A percentile compares a stretch with the other conserved stretches of the same genome.
phyloP scores from a whole-genome alignment of 2,113 vertebrate species.

The Nycticebus coucang region DNA sequence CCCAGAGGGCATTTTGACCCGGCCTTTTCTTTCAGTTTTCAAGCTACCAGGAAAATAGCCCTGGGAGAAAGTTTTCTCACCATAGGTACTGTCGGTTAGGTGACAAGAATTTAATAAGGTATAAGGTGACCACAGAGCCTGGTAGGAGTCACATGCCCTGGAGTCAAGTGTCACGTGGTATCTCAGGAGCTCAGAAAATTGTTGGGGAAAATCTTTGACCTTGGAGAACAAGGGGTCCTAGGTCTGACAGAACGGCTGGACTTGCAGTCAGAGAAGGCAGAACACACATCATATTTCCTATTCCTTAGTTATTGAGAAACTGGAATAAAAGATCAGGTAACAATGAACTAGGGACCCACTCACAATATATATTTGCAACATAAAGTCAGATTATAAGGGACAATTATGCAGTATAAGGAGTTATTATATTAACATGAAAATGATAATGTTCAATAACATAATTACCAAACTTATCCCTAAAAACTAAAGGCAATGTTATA shows the following conservation, averaged over 20 bases:
- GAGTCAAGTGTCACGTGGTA: conserved; percentile 3
- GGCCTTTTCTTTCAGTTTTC: conserved; percentile 55
- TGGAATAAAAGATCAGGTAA: background rate
- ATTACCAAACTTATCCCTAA: background rate
- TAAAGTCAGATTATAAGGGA: conserved; percentile 17
- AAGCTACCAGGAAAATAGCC: conserved; percentile 34
- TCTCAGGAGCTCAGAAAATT: conserved; percentile 40
- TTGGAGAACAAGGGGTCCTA: background rate
- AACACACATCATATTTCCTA: background rate
- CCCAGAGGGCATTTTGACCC: conserved; percentile 42
- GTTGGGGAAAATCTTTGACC: conserved; percentile 1
- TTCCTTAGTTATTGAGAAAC: background rate
- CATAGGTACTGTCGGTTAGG: background rate
- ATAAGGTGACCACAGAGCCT: background rate
- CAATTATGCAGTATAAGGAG: background rate
- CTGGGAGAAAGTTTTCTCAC: conserved; percentile 12
- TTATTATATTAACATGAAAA: conserved; percentile 11
- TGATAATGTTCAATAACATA: background rate
- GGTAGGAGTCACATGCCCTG: background rate
- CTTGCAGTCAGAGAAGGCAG: background rate
- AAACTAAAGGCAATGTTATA: background rate
- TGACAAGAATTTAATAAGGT: conserved; percentile 52
- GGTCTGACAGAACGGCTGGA: background rate
- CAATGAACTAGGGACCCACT: background rate
- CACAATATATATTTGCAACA: background rate